Percentiles rank a stretch among this genome's conserved stretches.
phyloP scores from a whole-genome alignment of 2,888 invertebrate genomes.

The Eupithecia abbreviata region DNA sequence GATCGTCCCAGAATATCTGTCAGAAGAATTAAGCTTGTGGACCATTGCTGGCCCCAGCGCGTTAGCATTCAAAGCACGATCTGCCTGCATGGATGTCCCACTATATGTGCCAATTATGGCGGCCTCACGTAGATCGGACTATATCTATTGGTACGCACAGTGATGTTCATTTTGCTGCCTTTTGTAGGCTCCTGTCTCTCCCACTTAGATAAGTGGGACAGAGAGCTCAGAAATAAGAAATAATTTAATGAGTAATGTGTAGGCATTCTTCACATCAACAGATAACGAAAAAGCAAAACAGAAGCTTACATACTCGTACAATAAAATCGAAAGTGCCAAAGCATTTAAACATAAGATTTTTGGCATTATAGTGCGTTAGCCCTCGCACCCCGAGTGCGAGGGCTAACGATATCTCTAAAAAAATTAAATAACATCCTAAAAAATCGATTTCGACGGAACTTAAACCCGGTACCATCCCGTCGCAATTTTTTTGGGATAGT shows the following conservation, averaged over 20 bases:
- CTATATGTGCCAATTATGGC: neutral
- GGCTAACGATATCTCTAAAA: too few relatives aligned
- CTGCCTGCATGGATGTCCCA: neutral
- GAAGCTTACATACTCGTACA: neutral
- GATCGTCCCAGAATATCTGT: neutral
- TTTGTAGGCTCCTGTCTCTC: neutral
- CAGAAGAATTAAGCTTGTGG: neutral
- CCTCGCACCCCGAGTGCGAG: too few relatives aligned
- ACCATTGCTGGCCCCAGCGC: neutral
- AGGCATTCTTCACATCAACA: neutral
- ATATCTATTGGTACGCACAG: neutral
- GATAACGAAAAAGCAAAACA: neutral
- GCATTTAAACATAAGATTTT: too few relatives aligned
- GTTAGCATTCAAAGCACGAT: conserved; percentile 3
- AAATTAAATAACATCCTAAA: too few relatives aligned
- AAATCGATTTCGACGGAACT: too few relatives aligned
- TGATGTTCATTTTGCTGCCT: neutral
- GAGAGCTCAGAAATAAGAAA: neutral
- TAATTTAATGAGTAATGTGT: neutral
- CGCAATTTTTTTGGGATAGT: too few relatives aligned
- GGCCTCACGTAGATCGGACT: neutral
- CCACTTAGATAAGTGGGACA: neutral
- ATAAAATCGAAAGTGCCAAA: neutral
- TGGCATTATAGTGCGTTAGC: too few relatives aligned
- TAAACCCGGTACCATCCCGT: too few relatives aligned